Percentiles rank a stretch among this genome's conserved stretches.
Conservation (phyloP, 2,888 invertebrate genomes). For the Conistra vaccinii region DNA sequence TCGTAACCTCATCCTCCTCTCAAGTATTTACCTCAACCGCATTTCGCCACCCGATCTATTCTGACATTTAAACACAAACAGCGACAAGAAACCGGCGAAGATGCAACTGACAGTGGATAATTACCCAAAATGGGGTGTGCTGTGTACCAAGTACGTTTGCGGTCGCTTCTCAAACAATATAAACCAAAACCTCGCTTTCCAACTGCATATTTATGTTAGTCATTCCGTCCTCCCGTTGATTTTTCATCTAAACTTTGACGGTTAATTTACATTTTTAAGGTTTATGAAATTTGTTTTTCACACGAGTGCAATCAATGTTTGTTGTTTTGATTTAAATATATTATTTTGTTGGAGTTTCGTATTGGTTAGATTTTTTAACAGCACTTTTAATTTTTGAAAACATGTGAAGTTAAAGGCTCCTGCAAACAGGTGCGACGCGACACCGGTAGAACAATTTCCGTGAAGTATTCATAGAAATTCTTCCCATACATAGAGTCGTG, state of each 20-base stretch:
- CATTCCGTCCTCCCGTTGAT: conserved; percentile 45
- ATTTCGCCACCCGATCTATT: conserved; percentile 21
- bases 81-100: conserved; percentile 33
- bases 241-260: conserved; percentile 69
- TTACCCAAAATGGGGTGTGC: conserved; percentile 50
- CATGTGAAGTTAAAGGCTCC: neutral
- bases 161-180: conserved; percentile 10
- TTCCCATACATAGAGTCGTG: no score
- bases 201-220: conserved; percentile 57
- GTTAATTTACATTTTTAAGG: conserved; percentile 67
- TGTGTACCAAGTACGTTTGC: conserved; percentile 55
- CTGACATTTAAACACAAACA: conserved; percentile 33
- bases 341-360: conserved; percentile 23
- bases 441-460: no score
- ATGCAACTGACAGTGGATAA: conserved; percentile 61
- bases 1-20: no score
- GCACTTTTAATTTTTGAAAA: neutral
- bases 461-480: no score
- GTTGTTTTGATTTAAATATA: conserved; percentile 31
- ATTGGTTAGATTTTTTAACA: neutral
- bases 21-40: neutral
- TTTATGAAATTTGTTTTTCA: conserved; percentile 54
- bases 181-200: conserved; percentile 6
- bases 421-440: no score
- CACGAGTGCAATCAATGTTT: conserved; percentile 48